A percentile compares a stretch with the other conserved stretches of the same genome.
phyloP scores from a whole-genome alignment of 2,113 vertebrate species.

The Chaenocephalus aceratus region DNA sequence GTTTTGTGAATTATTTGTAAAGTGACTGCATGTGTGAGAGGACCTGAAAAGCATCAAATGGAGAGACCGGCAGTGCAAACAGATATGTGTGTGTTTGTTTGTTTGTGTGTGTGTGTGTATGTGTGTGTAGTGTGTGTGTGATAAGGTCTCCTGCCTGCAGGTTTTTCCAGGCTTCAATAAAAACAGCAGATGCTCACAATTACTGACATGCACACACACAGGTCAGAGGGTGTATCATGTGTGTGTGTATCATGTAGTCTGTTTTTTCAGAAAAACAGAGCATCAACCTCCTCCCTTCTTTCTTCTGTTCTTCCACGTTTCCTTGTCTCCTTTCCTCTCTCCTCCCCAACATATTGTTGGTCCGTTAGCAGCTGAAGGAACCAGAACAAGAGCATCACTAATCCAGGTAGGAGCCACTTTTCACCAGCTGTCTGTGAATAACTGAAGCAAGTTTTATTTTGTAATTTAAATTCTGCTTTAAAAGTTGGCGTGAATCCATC shows the following conservation, averaged over 20 bases:
- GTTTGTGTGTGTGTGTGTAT: neutral
- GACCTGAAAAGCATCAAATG: neutral
- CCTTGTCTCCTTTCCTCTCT: conserved; percentile 5
- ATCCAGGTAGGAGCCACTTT: conserved; percentile 53
- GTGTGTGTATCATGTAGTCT: conserved; percentile 49
- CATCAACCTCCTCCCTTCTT: neutral
- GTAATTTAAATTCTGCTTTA: neutral
- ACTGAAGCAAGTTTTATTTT: neutral
- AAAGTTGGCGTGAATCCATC: neutral
- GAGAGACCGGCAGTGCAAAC: conserved; percentile 23
- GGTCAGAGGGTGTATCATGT: conserved; percentile 37
- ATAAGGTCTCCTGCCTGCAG: conserved; percentile 74
- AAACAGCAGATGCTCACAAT: conserved; percentile 76
- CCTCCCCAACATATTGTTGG: conserved; percentile 26
- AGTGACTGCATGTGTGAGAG: neutral
- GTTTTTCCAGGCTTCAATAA: conserved; percentile 74
- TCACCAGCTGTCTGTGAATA: neutral
- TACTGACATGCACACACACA: conserved; percentile 47
- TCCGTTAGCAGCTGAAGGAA: conserved; percentile 15
- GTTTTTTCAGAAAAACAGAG: conserved; percentile 56
- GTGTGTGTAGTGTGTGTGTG: conserved; percentile 36
- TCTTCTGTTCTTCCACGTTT: neutral
- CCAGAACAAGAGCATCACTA: conserved; percentile 1
- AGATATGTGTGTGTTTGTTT: conserved; percentile 23
- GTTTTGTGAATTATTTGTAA: neutral